Conservation (phyloP, 2,113 vertebrate genomes). For the Silurus glanis region DNA sequence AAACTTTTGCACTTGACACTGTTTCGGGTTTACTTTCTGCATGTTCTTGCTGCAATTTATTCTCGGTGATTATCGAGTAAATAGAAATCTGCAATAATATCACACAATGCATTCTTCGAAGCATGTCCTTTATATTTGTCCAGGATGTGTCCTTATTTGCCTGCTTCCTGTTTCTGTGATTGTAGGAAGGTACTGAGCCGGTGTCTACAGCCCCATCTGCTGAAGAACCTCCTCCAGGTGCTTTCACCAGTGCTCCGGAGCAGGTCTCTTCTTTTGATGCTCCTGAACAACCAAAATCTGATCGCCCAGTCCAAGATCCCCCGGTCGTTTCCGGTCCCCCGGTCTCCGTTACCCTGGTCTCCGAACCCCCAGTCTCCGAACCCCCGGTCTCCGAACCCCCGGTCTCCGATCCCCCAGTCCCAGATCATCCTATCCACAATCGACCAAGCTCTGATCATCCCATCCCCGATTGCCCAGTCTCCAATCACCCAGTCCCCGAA, state of each 20-base stretch:
- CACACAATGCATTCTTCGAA: too few species aligned
- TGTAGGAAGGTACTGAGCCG: constrained; percentile 38
- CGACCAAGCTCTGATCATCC: background rate
- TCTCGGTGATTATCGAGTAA: background rate
- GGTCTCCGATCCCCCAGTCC: background rate
- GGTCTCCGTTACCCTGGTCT: too few species aligned
- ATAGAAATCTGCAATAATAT: background rate
- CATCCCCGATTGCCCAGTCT: background rate
- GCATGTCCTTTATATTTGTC: background rate
- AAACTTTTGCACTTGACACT: background rate
- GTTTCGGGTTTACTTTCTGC: background rate
- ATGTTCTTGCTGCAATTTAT: background rate
- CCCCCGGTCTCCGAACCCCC: background rate
- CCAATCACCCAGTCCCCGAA: background rate
- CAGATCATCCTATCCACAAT: background rate
- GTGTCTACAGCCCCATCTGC: constrained; percentile 36
- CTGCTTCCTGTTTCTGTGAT: background rate
- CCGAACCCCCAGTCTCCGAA: background rate
- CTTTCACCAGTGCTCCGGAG: background rate
- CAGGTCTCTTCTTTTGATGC: background rate
- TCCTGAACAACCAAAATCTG: background rate
- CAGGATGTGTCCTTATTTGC: background rate
- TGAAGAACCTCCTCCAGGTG: constrained; percentile 19
- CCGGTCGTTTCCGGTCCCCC: too few species aligned
- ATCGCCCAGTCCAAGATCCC: background rate